A percentile compares a stretch with the other conserved stretches of the same genome.
These are phyloP conservation scores for Drosophila repleta DNA, from an alignment of 1,140 invertebrate species.

Conservation along the genomic window DNA sequence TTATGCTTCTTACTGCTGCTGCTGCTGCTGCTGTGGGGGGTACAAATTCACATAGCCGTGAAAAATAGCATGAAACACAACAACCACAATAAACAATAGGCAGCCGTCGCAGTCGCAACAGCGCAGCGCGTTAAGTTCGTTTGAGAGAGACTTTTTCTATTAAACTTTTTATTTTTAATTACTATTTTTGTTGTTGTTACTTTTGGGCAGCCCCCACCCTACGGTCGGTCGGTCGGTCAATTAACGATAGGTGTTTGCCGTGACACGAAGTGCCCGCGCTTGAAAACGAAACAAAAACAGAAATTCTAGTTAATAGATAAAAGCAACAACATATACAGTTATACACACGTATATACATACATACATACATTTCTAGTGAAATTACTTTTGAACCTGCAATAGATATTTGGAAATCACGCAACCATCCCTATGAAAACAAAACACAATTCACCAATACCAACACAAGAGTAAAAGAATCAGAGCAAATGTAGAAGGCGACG, in stretches of 20 bases:
- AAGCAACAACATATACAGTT: too few relatives aligned
- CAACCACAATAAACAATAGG: slow-evolving; percentile 51
- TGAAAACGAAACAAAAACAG: not conserved
- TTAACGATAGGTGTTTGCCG: slow-evolving; percentile 12
- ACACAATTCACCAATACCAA: not conserved
- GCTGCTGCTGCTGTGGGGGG: slow-evolving; percentile 50
- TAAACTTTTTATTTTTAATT: slow-evolving; percentile 5
- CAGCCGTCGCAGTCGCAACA: slow-evolving; percentile 28
- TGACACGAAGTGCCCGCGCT: slow-evolving; percentile 15
- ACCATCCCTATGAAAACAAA: slow-evolving; percentile 8
- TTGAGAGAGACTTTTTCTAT: slow-evolving; percentile 17
- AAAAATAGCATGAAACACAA: slow-evolving; percentile 52
- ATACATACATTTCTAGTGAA: not conserved
- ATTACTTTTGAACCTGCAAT: not conserved
- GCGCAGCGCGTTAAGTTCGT: slow-evolving; percentile 32
- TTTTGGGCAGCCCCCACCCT: slow-evolving; percentile 7
- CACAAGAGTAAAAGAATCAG: slow-evolving; percentile 3
- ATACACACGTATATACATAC: too few relatives aligned
- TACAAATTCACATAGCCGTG: slow-evolving; percentile 53
- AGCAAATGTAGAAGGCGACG: slow-evolving; percentile 10
- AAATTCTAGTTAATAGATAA: too few relatives aligned
- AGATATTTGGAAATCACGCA: slow-evolving; percentile 1
- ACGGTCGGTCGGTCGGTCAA: slow-evolving; percentile 18
- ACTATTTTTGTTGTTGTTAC: slow-evolving; percentile 25
- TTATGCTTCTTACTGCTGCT: slow-evolving; percentile 6